A percentile compares a stretch with the other conserved stretches of the same genome.
These are phyloP conservation scores for Nasonovia ribisnigri DNA, from an alignment of 2,888 invertebrate genomes.

Conservation along the genomic window DNA sequence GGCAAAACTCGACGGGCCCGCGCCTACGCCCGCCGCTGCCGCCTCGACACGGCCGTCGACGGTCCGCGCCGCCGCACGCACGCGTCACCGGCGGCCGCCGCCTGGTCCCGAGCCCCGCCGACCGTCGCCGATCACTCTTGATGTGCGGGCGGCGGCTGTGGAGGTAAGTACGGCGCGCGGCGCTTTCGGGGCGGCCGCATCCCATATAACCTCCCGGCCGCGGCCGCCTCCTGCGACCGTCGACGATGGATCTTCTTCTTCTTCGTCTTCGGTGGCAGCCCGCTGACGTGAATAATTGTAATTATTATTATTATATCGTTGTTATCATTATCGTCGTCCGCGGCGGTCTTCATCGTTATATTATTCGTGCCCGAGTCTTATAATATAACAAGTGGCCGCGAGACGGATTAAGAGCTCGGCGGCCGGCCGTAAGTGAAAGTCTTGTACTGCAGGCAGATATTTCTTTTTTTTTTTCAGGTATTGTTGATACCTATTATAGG, in stretches of 20 bases:
- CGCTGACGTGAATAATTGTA: neutral
- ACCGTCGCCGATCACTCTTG: slow-evolving; percentile 43
- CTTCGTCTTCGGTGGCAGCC: neutral
- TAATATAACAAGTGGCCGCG: neutral
- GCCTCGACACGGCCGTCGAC: slow-evolving; percentile 31
- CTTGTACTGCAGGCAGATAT: neutral
- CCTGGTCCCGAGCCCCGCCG: slow-evolving; percentile 46
- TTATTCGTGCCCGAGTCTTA: neutral
- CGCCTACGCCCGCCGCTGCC: slow-evolving; percentile 64
- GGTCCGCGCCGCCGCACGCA: slow-evolving; percentile 32
- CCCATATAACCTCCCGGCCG: slow-evolving; percentile 36
- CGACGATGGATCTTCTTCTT: neutral
- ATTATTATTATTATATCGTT: neutral
- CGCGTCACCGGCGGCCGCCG: slow-evolving; percentile 18
- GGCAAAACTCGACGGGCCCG: slow-evolving; percentile 59
- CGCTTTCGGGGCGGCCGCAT: slow-evolving; percentile 52
- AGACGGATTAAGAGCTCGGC: neutral
- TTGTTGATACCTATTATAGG: neutral
- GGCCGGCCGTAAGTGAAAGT: neutral
- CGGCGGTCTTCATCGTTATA: neutral
- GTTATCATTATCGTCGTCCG: neutral
- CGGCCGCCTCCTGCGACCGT: slow-evolving; percentile 18
- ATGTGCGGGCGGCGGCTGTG: neutral
- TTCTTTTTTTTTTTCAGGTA: neutral
- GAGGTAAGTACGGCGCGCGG: neutral